Percentiles rank a stretch among this genome's conserved stretches.
Conservation (phyloP, 2,888 invertebrate genomes). For the Crioceris asparagi region DNA sequence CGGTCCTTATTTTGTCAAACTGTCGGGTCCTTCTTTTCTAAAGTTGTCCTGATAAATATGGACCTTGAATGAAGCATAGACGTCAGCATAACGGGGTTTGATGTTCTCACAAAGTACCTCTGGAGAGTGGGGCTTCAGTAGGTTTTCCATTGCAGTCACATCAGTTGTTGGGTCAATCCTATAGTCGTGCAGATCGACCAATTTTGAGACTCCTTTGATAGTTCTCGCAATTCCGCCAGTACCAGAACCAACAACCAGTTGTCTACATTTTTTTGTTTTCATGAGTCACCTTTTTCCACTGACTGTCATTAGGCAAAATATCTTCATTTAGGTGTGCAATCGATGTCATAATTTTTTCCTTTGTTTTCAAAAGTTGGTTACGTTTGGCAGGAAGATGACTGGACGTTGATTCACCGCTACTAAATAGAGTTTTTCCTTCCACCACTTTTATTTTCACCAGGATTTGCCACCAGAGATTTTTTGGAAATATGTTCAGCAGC, state of each 20-base stretch:
- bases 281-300: constrained; percentile 1
- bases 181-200: constrained; percentile 2
- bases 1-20: too few relatives aligned
- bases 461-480: too few relatives aligned
- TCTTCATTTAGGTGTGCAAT: constrained; percentile 1
- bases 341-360: not conserved
- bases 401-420: too few relatives aligned
- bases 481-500: too few relatives aligned
- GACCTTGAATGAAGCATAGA: too few relatives aligned
- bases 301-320: not conserved
- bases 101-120: constrained; percentile 1
- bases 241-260: constrained; percentile 1
- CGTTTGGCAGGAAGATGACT: not conserved
- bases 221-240: not conserved
- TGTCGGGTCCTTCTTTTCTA: too few relatives aligned
- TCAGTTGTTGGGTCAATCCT: constrained; percentile 4
- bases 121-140: constrained; percentile 2
- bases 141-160: constrained; percentile 4
- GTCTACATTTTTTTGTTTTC: constrained; percentile 5
- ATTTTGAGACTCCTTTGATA: not conserved
- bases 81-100: constrained; percentile 2
- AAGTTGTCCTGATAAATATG: too few relatives aligned
- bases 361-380: not conserved
- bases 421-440: too few relatives aligned
- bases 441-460: too few relatives aligned